Conservation (phyloP, 2,113 vertebrate genomes). For the Seriola rivoliana region DNA sequence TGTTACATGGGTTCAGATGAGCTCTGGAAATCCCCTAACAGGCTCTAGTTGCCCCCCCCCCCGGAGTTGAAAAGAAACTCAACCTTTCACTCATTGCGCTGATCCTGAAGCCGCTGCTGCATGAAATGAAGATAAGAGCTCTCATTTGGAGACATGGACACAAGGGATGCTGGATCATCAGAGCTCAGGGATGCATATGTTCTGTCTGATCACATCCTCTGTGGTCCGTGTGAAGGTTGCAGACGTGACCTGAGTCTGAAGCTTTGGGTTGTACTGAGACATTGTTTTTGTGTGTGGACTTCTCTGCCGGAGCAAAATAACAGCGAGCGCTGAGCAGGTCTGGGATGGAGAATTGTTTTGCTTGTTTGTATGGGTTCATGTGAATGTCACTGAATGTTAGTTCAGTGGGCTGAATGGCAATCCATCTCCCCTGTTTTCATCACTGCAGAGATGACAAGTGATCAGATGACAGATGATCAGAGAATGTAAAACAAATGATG, state of each 20-base stretch:
- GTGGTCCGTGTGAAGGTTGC: conserved; percentile 36
- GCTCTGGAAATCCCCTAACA: conserved; percentile 2
- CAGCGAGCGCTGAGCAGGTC: background rate
- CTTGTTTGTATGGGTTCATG: conserved; percentile 44
- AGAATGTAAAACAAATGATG: conserved; percentile 31
- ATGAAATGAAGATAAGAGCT: conserved; percentile 40
- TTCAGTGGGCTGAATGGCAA: conserved; percentile 9
- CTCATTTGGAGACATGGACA: conserved; percentile 25
- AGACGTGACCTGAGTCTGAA: conserved; percentile 45
- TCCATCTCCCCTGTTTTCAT: conserved; percentile 20
- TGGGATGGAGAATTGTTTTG: conserved; percentile 34
- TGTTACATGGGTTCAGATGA: background rate
- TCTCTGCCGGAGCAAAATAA: conserved; percentile 14
- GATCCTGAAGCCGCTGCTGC: conserved; percentile 5
- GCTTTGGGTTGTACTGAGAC: conserved; percentile 19
- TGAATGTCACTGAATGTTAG: conserved; percentile 45
- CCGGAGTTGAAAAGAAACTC: conserved; percentile 17
- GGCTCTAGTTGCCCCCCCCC: background rate
- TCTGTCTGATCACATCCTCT: conserved; percentile 47
- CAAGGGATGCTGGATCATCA: conserved; percentile 39
- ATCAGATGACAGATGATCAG: conserved; percentile 27
- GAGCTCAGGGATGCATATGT: conserved; percentile 22
- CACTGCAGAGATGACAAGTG: conserved; percentile 42
- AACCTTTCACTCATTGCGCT: conserved; percentile 4
- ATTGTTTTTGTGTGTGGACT: conserved; percentile 7